phyloP scores from a whole-genome alignment of 2,888 invertebrate species.

The Brenthis hecate region DNA sequence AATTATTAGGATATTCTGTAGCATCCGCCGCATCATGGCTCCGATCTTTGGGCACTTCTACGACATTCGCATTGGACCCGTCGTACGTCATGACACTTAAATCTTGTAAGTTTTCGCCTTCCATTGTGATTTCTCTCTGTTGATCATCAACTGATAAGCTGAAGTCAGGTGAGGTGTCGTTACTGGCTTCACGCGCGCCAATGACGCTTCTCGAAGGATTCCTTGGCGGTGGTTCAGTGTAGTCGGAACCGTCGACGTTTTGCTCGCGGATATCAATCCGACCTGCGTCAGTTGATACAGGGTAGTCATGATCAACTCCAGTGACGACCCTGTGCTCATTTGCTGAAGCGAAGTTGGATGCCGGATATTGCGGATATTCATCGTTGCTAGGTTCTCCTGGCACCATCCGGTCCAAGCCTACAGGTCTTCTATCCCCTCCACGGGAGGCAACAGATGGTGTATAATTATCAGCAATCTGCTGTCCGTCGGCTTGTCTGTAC shows the following conservation, averaged over 20 bases:
- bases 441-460: constrained; percentile 54
- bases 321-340: constrained; percentile 81
- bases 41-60: constrained; percentile 54
- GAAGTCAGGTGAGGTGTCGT: constrained; percentile 55
- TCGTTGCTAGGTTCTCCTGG: constrained; percentile 83
- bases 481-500: constrained; percentile 73
- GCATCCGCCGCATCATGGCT: constrained; percentile 61
- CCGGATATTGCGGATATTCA: constrained; percentile 65
- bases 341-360: constrained; percentile 62
- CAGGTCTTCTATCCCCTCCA: constrained; percentile 69
- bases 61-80: constrained; percentile 65
- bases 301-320: constrained; percentile 76
- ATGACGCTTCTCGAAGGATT: constrained; percentile 58
- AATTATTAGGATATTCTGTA: constrained; percentile 58
- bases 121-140: constrained; percentile 81
- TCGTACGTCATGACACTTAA: constrained; percentile 71
- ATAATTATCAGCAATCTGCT: constrained; percentile 64
- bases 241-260: constrained; percentile 74
- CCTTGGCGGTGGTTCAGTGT: constrained; percentile 59
- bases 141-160: constrained; percentile 57
- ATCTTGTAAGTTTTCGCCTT: constrained; percentile 83
- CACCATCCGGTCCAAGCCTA: constrained; percentile 83
- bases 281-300: constrained; percentile 55
- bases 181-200: constrained; percentile 53
- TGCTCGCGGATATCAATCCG: constrained; percentile 67